A percentile compares a stretch with the other conserved stretches of the same genome.
Conservation (phyloP, 2,797 vertebrate species). For the Arctocebus calabarensis region DNA sequence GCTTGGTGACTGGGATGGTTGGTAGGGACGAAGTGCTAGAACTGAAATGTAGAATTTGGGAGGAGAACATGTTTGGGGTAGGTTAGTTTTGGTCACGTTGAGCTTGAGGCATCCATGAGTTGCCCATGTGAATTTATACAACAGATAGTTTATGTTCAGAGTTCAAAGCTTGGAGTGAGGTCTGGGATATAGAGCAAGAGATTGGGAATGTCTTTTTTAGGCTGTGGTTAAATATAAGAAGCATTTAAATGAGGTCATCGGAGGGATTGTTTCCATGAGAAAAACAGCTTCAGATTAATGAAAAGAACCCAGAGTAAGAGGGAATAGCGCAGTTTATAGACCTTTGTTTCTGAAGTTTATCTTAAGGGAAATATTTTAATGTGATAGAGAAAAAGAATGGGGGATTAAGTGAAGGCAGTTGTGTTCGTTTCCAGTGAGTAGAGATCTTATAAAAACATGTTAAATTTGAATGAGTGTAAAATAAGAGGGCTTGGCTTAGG, state of each 20-base stretch:
- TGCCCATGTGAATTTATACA: not conserved
- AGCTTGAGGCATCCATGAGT: not conserved
- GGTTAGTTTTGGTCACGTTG: not conserved
- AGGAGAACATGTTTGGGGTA: not conserved
- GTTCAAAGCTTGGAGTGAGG: not conserved
- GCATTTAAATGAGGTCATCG: not conserved
- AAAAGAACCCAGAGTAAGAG: not conserved
- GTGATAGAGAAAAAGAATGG: not conserved
- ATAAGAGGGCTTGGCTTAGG: not conserved
- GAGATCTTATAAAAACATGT: not conserved
- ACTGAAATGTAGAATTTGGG: not conserved
- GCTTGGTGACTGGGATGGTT: not conserved
- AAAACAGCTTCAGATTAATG: not conserved
- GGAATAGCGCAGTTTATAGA: not conserved
- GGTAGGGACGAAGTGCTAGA: not conserved
- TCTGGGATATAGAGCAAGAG: not conserved
- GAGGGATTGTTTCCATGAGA: not conserved
- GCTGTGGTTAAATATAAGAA: not conserved
- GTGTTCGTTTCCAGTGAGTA: not conserved
- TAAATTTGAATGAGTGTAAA: conserved; percentile 39
- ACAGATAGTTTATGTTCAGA: not conserved
- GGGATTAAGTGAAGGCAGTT: not conserved
- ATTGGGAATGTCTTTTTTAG: not conserved
- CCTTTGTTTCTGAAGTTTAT: not conserved
- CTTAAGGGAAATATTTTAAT: conserved; percentile 37